These are phyloP conservation scores for Centruroides sculpturatus DNA, from an alignment of 1,140 invertebrate genomes.

Conservation along the genomic window DNA sequence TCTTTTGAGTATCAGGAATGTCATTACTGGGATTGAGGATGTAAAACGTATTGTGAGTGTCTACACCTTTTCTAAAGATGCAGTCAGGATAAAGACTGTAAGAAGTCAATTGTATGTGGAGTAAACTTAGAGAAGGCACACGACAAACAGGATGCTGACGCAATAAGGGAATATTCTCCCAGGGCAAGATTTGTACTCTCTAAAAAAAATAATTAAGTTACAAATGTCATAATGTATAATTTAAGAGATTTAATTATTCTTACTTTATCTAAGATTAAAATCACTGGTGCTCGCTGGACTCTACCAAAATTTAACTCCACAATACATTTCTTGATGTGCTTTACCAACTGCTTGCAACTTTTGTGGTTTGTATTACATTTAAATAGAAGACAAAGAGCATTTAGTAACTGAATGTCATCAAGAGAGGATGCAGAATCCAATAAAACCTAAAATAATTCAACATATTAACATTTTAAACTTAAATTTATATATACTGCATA, in stretches of 20 bases:
- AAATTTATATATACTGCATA: no score
- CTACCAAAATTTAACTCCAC: not conserved
- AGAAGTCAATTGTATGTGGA: slow-evolving; percentile 40
- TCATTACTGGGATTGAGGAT: slow-evolving; percentile 52
- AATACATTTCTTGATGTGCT: not conserved
- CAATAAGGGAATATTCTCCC: slow-evolving; percentile 51
- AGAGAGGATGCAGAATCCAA: slow-evolving; percentile 4
- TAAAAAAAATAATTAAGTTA: slow-evolving; percentile 28
- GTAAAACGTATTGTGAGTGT: slow-evolving; percentile 38
- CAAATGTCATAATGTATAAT: not conserved
- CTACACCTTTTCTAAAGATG: slow-evolving; percentile 1
- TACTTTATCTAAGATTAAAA: slow-evolving; percentile 27
- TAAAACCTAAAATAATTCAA: slow-evolving; percentile 1
- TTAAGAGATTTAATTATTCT: not conserved
- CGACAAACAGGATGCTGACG: slow-evolving; percentile 46
- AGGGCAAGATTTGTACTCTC: slow-evolving; percentile 54
- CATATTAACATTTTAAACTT: no score
- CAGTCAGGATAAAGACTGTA: not conserved
- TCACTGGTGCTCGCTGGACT: slow-evolving; percentile 20
- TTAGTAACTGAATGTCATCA: not conserved
- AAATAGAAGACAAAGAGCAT: slow-evolving; percentile 4
- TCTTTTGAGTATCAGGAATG: slow-evolving; percentile 47
- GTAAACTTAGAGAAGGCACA: slow-evolving; percentile 54
- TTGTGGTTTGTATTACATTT: slow-evolving; percentile 4
- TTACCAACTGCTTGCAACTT: not conserved